Evolutionary conservation across 2,113 vertebrate species (phyloP).

Genomic region (Hoplias malabaricus): DNA sequence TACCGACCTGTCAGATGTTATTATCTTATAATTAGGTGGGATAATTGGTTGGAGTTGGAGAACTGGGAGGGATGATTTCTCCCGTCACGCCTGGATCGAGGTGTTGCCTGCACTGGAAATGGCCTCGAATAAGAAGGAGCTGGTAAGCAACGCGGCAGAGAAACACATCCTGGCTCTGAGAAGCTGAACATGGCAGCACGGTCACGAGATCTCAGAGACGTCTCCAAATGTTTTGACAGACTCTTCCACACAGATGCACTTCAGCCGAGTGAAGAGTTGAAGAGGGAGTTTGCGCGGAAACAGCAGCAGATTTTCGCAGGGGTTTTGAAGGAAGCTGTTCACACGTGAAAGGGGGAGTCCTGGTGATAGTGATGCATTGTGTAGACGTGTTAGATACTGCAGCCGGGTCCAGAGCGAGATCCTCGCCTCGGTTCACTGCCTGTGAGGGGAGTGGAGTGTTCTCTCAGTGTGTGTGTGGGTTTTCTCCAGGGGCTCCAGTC

Average conservation of each 20-base stretch:
- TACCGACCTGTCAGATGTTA: background rate
- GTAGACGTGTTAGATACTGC: too few relatives aligned
- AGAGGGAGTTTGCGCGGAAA: background rate
- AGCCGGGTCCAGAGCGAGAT: too few relatives aligned
- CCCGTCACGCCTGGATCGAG: background rate
- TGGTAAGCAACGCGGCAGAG: background rate
- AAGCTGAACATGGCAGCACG: background rate
- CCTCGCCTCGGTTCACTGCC: too few relatives aligned
- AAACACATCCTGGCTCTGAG: background rate
- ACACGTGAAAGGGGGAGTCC: background rate
- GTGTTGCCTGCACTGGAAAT: background rate
- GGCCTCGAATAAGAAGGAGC: background rate
- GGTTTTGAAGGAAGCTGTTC: background rate
- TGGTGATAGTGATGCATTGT: too few relatives aligned
- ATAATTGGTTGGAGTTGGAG: background rate
- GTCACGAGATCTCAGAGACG: background rate
- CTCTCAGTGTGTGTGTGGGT: too few relatives aligned
- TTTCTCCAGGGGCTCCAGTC: too few relatives aligned
- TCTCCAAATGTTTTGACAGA: background rate
- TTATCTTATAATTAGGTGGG: slow-evolving; percentile 22
- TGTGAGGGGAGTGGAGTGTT: too few relatives aligned
- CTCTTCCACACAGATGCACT: background rate
- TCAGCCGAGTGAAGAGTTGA: background rate
- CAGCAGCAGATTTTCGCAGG: background rate
- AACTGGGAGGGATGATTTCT: background rate